Evolutionary conservation across 2,113 vertebrate genomes (phyloP).

Genomic region (Cebus imitator): DNA sequence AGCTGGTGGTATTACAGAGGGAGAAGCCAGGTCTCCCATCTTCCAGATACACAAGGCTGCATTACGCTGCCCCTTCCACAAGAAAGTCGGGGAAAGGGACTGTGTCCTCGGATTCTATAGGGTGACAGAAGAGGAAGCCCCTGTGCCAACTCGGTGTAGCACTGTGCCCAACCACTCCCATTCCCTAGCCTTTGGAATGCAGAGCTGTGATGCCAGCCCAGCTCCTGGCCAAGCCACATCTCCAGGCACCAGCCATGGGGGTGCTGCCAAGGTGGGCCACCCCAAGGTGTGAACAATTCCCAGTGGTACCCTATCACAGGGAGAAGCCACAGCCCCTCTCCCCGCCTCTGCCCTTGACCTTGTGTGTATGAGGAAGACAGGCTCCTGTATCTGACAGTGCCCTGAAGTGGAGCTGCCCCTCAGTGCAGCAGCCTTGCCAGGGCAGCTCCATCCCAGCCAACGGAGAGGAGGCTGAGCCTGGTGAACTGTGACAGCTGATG

Average conservation of each 20-base stretch:
- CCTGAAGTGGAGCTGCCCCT: background rate
- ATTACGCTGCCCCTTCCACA: background rate
- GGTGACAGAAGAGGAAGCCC: conserved; percentile 57
- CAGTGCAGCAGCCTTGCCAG: background rate
- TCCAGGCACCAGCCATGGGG: background rate
- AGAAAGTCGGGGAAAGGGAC: background rate
- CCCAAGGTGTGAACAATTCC: background rate
- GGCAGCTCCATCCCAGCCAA: background rate
- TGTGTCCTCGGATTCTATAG: conserved; percentile 22
- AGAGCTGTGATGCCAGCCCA: conserved; percentile 6
- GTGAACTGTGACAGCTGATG: background rate
- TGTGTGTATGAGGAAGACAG: background rate
- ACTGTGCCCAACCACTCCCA: conserved; percentile 21
- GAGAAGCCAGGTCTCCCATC: background rate
- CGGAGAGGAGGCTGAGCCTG: background rate
- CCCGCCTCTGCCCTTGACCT: background rate
- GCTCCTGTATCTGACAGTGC: background rate
- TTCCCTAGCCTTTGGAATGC: background rate
- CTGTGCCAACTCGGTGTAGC: conserved; percentile 54
- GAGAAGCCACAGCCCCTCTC: background rate
- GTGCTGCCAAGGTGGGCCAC: background rate
- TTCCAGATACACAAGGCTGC: background rate
- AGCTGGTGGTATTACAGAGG: background rate
- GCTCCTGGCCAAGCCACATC: background rate
- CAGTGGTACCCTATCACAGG: background rate